Conservation (phyloP, 2,888 invertebrate genomes). For the Craniophora ligustri region DNA sequence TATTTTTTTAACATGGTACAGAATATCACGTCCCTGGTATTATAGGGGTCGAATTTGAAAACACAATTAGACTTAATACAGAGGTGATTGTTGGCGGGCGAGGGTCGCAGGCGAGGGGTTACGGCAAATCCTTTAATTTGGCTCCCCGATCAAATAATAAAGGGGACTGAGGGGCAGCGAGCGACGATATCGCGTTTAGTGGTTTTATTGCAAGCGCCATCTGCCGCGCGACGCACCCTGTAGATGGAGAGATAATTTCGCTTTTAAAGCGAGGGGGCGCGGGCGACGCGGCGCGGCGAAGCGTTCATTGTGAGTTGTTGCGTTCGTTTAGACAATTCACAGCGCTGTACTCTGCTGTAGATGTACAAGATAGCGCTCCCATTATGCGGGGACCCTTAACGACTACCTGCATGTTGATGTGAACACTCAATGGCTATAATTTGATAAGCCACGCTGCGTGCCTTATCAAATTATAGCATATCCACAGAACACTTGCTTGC, state of each 20-base stretch:
- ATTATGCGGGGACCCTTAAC: conserved; percentile 76
- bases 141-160: conserved; percentile 89
- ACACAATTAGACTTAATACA: conserved; percentile 89
- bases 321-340: conserved; percentile 84
- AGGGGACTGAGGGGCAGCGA: conserved; percentile 81
- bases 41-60: conserved; percentile 87
- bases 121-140: conserved; percentile 88
- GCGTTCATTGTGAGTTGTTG: conserved; percentile 80
- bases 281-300: conserved; percentile 63
- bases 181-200: conserved; percentile 87
- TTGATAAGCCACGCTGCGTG: conserved; percentile 71
- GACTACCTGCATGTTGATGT: conserved; percentile 70
- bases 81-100: conserved; percentile 87
- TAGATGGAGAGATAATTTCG: conserved; percentile 87
- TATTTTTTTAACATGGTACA: conserved; percentile 82
- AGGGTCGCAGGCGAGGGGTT: conserved; percentile 85
- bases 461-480: conserved; percentile 9
- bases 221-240: conserved; percentile 80
- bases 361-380: conserved; percentile 76
- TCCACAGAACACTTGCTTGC: no score
- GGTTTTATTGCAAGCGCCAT: conserved; percentile 89
- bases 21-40: conserved; percentile 76
- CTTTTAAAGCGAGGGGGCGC: conserved; percentile 78
- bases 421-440: conserved; percentile 75
- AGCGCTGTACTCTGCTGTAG: conserved; percentile 73